Evolutionary conservation across 2,113 vertebrate species (phyloP), one percentile per base, ranked within the genome.

Genomic region (Macquaria ambigua): DNA sequence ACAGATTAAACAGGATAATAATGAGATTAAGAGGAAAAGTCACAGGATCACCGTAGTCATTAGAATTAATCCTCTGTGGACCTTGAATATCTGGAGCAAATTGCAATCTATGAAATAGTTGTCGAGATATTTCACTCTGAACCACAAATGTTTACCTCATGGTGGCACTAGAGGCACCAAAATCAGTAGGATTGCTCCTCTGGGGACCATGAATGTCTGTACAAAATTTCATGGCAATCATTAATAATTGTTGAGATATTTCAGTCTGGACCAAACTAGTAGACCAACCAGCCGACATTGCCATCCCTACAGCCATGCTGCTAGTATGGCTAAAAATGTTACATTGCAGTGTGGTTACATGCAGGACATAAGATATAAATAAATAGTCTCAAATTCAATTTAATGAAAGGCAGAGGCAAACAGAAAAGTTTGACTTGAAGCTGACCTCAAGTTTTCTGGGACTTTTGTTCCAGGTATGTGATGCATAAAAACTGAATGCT

Each of bases 401-500:
- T 41, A 28, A 56, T 55, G 5, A 64, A 68, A 50, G 16, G 21
- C 37, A 80, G 62, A 0, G 1, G 25, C 18, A 62, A 70, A 50
- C 52, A 58, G 63, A 71, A 61, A 70, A 5, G 10, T 9, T 39
- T 50, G 52, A 58, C 18, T 37, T 83, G 66, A 12, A 76, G 20
- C 20, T 31, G 10, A 28, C 52, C 12, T 66, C 3, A n/a, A 0
- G 20, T 66, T 84, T 56, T 10, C 6, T 52, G 50, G 50, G 50
- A 52, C 50, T 52, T 34, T 52, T 52, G 18, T 52, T 52, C 6
- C 25, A 58, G 56, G 59, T 31, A 64, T n/a, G 37, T 31, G 58
- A 15, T 68, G 61, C 37, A 68, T 43, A 55, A 73, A 62, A 79
- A 66, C 23, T 55, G 50, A 74, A 79, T 21, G 25, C 39, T 59